Base-by-base conservation (phyloP, 2,888 invertebrate species). In the Xanthostigma xanthostigma region DNA sequence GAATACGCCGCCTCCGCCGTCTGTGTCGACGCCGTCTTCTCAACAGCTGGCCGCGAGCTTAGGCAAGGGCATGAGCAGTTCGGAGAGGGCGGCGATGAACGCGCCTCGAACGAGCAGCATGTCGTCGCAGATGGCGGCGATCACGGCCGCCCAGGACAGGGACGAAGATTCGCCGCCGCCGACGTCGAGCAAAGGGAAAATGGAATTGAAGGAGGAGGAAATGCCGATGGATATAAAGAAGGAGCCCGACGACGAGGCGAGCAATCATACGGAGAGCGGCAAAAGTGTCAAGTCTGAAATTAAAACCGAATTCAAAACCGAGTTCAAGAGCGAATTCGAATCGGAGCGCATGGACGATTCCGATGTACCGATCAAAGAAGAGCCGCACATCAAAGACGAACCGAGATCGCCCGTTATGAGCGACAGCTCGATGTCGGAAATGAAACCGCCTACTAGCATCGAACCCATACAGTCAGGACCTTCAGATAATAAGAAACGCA, bases 51-150 rank as follows among this genome's bases (percentile, higher is more conserved):
- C 59, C 11, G 70, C 70, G 27, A 71, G 71, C 51, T 58, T 74
- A 41, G 75, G 74, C 50, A 69, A 70, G 60, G 70, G 74, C 51
- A 71, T 74, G 75, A 69, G 70, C 45, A 67, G 70, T 54, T 68
- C 72, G 47, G 72, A 74, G 53, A 62, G 75, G 49, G 72, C 73
- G 0, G 72, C 72, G 0, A 58, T 70, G 9, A 69, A 69, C 49
- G 68, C 71, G 1, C 65, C 70, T 2, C 65, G 72, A 54, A 49
- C 13, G 49, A 63, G 58, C 51, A 66, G 67, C 49, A 73, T 79
- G 62, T 80, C 83, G 14, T 80, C 82, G 9, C 81, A 82, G 63
- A 79, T 81, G 76, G 81, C 83, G 11, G 82, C 83, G 5, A 75
- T 83, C 46, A 78, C 76, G 55, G 81, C 81, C 6, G 80, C 82